Base-by-base conservation (phyloP, 2,797 vertebrate species). In the Gadopsis marmoratus region DNA sequence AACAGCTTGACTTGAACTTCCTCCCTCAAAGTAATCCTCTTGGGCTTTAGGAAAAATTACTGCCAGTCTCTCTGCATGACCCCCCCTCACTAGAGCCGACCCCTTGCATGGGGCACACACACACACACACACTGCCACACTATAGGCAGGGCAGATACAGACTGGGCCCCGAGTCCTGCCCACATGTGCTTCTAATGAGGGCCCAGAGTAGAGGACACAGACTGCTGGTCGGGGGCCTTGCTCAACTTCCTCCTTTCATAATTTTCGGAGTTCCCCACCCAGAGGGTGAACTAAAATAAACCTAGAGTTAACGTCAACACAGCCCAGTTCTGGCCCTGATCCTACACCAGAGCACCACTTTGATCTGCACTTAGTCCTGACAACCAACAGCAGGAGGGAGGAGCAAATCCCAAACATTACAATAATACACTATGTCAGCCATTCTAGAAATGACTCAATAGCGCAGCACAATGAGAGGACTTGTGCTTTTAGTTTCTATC, bases 231-330 rank as follows among this genome's bases (percentile, higher is more conserved):
- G 72, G 89, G 82, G 91, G 87, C 76, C 88, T 93, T 92, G 91
- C 91, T 93, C 81, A 92, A 92, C 90, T 93, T 94, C 91, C 90
- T 91, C 85, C 88, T 92, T 93, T 93, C 90, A 93, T 91, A 95
- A 95, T 95, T 93, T 93, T 94, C 95, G 86, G 88, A 95, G 91
- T 92, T 94, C 91, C 90, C 92, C 90, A 93, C 89, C 93, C 92
- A 92, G 82, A 92, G 90, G 88, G 89, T 89, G 87, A 92, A 93
- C 90, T 90, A 93, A 94, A 95, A 93, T 89, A 93, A 95, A 94
- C 86, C 86, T 71, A n/a, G 79, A 84, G 79, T 69, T 87, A 92
- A 88, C 76, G 76, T 89, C 91, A 93, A 93, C 91, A 91, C 26
- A 72, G 81, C 62, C 81, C 37, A 43, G 71, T 75, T 87, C 75